Conservation (phyloP, 2,113 vertebrate species). For the Scortum barcoo region DNA sequence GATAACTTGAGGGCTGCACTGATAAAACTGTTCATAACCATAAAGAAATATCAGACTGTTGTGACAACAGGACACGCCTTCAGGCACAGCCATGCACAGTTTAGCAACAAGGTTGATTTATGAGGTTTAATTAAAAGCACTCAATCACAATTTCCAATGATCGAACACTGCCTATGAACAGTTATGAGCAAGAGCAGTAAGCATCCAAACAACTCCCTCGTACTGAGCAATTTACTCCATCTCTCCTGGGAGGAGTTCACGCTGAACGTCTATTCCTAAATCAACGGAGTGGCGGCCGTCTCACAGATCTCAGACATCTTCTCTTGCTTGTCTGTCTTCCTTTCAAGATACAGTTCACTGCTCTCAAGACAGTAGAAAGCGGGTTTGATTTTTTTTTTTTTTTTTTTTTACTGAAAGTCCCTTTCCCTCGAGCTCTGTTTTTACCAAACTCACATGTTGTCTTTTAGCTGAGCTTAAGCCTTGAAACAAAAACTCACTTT, state of each 20-base stretch:
- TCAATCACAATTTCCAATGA: not conserved
- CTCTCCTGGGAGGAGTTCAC: not conserved
- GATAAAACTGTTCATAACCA: not conserved
- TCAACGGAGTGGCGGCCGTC: not conserved
- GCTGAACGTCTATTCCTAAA: not conserved
- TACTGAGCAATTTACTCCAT: not conserved
- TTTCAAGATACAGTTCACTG: not conserved
- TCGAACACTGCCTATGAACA: not conserved
- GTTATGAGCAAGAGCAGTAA: not conserved
- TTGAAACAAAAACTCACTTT: not conserved
- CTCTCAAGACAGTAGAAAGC: no score
- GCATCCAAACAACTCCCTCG: not conserved
- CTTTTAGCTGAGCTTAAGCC: not conserved
- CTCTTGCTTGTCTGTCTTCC: not conserved
- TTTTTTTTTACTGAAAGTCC: not conserved
- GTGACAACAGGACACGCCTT: not conserved
- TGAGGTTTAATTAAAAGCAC: not conserved
- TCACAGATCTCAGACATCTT: not conserved
- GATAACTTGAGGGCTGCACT: not conserved
- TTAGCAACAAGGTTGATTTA: not conserved
- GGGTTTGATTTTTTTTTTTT: conserved; percentile 18
- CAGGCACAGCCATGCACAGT: no score
- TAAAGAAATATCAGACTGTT: conserved; percentile 8
- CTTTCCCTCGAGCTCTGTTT: not conserved
- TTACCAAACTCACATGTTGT: not conserved